These are phyloP conservation scores for Betta splendens DNA, from an alignment of 2,797 vertebrate genomes.

Conservation along the genomic window DNA sequence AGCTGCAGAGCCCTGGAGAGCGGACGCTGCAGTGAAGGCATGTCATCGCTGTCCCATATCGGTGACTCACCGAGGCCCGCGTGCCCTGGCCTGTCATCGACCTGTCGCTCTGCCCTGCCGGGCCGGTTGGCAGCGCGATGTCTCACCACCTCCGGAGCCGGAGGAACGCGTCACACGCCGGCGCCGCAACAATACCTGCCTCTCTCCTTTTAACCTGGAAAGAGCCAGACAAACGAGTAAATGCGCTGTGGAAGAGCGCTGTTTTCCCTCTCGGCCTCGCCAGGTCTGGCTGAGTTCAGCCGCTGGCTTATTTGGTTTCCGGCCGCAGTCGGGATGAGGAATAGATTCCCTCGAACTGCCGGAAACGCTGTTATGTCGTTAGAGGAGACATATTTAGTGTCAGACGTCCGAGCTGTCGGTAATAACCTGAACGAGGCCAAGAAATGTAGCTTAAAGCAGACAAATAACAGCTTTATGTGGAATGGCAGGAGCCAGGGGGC, in stretches of 20 bases:
- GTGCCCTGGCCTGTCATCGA: conserved; percentile 71
- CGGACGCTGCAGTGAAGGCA: conserved; percentile 64
- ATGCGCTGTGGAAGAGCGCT: neutral
- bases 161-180: conserved; percentile 19
- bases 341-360: conserved; percentile 44
- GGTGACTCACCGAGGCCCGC: conserved; percentile 75
- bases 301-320: too few relatives aligned
- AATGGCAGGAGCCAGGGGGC: conserved; percentile 44
- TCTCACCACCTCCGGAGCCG: conserved; percentile 29
- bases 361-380: conserved; percentile 38
- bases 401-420: conserved; percentile 42
- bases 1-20: conserved; percentile 65
- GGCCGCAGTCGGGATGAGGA: too few relatives aligned
- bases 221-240: neutral
- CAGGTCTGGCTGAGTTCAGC: conserved; percentile 14
- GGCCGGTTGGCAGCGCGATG: conserved; percentile 52
- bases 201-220: conserved; percentile 8
- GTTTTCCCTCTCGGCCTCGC: neutral
- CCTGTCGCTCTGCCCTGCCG: conserved; percentile 68
- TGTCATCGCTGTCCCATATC: conserved; percentile 76
- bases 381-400: conserved; percentile 26
- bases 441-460: conserved; percentile 34
- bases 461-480: conserved; percentile 36
- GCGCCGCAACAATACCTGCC: conserved; percentile 15
- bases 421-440: conserved; percentile 27